These are phyloP conservation scores for Conchocele bisecta DNA, from an alignment of 2,888 invertebrate genomes.

Conservation along the genomic window DNA sequence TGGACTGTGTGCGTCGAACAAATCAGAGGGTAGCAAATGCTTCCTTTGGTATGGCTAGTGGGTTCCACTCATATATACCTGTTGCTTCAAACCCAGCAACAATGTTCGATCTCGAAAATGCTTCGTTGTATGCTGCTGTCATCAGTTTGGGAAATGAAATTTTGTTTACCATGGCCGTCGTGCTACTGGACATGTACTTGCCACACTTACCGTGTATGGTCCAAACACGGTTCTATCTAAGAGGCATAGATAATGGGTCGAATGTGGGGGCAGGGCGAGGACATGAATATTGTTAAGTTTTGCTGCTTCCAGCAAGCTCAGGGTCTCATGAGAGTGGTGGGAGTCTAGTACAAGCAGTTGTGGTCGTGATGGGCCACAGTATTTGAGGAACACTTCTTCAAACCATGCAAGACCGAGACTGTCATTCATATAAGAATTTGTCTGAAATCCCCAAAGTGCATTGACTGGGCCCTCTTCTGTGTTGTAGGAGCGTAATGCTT, in stretches of 20 bases:
- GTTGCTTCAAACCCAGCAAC: slow-evolving; percentile 13
- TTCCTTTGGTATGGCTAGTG: neutral
- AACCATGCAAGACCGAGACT: slow-evolving; percentile 16
- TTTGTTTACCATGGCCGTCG: slow-evolving; percentile 7
- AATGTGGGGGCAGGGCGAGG: slow-evolving; percentile 3
- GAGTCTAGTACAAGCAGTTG: slow-evolving; percentile 11
- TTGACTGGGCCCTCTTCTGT: slow-evolving; percentile 2
- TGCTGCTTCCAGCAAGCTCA: slow-evolving; percentile 3
- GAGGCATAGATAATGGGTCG: slow-evolving; percentile 16
- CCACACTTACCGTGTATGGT: slow-evolving; percentile 6
- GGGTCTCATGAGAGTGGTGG: slow-evolving; percentile 9
- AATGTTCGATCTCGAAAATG: slow-evolving; percentile 7
- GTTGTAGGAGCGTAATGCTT: no score
- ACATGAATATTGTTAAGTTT: neutral
- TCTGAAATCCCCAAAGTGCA: slow-evolving; percentile 9
- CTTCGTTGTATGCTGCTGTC: slow-evolving; percentile 2
- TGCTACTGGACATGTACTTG: slow-evolving; percentile 3
- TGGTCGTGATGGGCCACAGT: slow-evolving; percentile 1
- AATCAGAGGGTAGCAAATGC: slow-evolving; percentile 1
- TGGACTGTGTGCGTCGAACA: no score
- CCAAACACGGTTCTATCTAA: slow-evolving; percentile 17
- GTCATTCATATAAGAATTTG: slow-evolving; percentile 10
- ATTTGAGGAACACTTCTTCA: neutral
- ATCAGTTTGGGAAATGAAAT: slow-evolving; percentile 5
- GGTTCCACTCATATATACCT: slow-evolving; percentile 6